Base-by-base conservation (phyloP, 2,113 vertebrate species). In the Tylochromis polylepis region DNA sequence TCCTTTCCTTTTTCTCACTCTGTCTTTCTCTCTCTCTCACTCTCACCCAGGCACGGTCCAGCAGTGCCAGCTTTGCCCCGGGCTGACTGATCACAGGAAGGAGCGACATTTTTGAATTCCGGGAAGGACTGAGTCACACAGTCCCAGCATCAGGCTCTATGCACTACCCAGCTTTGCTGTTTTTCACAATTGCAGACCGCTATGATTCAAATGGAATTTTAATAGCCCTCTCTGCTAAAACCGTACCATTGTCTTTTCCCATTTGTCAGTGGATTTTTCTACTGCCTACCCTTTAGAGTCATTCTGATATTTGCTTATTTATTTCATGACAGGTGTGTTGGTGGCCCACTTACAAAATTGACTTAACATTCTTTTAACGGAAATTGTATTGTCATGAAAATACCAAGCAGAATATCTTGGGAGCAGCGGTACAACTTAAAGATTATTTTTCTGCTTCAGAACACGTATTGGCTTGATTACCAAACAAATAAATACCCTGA, bases 61-160 rank as follows among this genome's bases (percentile, higher is more conserved):
- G 95, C 90, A 51, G 87, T 93, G 95, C 95, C 95, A 95, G 94
- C 94, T 94, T 94, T 88, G 95, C 96, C 94, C 94, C 85, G 43
- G 95, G 96, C 96, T 93, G 94, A 94, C 93, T 94, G 93, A 96
- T 96, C 94, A 95, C 93, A 96, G 94, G 93, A 96, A 94, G 94
- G 92, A 95, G 94, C 91, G 92, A 85, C 88, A 95, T 94, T 96
- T 95, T 95, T 91, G 87, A 96, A 96, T 95, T 96, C 95, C 94
- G 85, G 82, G 51, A 93, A 95, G 94, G 93, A 93, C 94, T 92
- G 90, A 95, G 93, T 93, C 93, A 92, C 91, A 92, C 83, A 92
- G 89, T 91, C 87, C 85, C 91, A 81, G 92, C 85, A 91, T 92
- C 89, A 92, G 85, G 82, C 92, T 86, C 46, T 20, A 83, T 85